phyloP scores from a whole-genome alignment of 2,797 vertebrate genomes.

The Yasuhikotakia modesta region DNA sequence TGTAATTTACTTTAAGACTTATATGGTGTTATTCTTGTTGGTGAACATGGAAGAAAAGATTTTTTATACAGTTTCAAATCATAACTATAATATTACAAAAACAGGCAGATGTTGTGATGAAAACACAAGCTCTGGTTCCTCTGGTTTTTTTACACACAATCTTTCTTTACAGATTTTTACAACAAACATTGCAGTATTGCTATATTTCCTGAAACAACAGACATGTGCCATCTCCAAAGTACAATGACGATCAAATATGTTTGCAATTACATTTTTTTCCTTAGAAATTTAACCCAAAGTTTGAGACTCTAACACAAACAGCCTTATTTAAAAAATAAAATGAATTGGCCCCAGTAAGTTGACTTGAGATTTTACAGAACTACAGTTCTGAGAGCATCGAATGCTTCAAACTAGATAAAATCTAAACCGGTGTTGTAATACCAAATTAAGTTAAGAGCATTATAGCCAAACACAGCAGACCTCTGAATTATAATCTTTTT shows the following conservation, averaged over 20 bases:
- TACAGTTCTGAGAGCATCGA: neutral
- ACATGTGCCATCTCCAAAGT: constrained; percentile 4
- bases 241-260: constrained; percentile 11
- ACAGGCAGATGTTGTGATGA: constrained; percentile 37
- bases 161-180: constrained; percentile 32
- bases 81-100: constrained; percentile 22
- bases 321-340: neutral
- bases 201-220: constrained; percentile 36
- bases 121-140: constrained; percentile 33
- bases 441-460: neutral
- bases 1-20: neutral
- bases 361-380: neutral
- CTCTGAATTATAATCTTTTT: neutral
- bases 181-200: constrained; percentile 50
- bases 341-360: neutral
- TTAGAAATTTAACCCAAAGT: neutral
- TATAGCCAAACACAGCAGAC: neutral
- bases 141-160: neutral
- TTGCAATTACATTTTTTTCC: constrained; percentile 16
- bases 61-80: constrained; percentile 2
- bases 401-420: neutral
- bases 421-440: neutral
- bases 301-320: constrained; percentile 8
- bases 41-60: neutral
- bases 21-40: neutral